These are phyloP conservation scores for Spongilla lacustris DNA, from an alignment of 37 sponge, comb jelly and placozoan genomes.

Conservation along the genomic window DNA sequence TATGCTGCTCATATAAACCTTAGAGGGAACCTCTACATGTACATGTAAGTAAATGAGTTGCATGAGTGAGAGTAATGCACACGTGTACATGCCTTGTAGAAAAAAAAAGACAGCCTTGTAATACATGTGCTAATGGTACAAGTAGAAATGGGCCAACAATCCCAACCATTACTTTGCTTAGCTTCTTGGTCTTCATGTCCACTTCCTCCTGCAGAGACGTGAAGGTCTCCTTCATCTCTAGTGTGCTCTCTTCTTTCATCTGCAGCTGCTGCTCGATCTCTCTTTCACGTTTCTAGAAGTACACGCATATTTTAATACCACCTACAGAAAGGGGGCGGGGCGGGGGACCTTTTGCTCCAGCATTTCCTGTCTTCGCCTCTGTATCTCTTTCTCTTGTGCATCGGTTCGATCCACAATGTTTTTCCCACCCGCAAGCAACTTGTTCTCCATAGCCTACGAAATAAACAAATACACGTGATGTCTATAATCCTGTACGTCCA, in stretches of 20 bases:
- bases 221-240: conserved; percentile 87
- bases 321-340: neutral
- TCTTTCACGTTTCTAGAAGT: conserved; percentile 67
- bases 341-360: conserved; percentile 74
- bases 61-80: no score
- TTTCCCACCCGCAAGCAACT: conserved; percentile 89
- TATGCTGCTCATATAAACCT: no score
- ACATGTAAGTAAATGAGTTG: neutral
- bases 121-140: no score
- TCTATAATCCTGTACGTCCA: neutral
- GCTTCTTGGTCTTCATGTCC: conserved; percentile 86
- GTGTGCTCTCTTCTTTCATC: conserved; percentile 79
- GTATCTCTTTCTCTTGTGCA: conserved; percentile 79
- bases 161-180: conserved; percentile 82
- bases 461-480: neutral
- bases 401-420: conserved; percentile 75
- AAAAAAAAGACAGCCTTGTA: no score
- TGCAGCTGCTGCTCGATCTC: conserved; percentile 86
- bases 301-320: neutral
- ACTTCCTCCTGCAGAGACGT: conserved; percentile 90
- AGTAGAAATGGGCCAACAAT: no score
- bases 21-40: no score
- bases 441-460: conserved; percentile 94
- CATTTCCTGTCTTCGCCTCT: conserved; percentile 74
- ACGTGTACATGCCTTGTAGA: no score